These are phyloP conservation scores for Cossypha niveicapilla DNA, from an alignment of 2,797 vertebrate species.

Conservation along the genomic window DNA sequence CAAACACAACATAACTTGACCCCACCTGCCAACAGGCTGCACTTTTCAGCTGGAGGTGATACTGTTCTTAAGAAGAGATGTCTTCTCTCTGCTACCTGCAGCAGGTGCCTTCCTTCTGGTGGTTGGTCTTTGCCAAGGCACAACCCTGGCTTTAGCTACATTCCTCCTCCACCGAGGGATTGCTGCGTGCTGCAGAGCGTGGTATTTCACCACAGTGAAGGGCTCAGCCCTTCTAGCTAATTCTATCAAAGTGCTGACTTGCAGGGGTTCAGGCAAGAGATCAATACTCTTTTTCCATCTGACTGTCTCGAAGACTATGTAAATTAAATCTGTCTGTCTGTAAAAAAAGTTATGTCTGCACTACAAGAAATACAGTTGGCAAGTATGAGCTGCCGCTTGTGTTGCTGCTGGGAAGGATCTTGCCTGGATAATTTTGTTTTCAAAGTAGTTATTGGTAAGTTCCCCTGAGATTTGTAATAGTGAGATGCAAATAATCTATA, in stretches of 20 bases:
- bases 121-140: background rate
- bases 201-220: background rate
- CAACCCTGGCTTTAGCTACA: background rate
- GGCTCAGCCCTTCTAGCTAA: background rate
- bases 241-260: background rate
- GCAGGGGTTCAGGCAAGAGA: background rate
- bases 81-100: background rate
- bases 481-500: background rate
- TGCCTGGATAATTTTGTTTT: background rate
- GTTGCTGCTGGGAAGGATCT: background rate
- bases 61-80: background rate
- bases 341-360: background rate
- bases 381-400: background rate
- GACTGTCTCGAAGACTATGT: slow-evolving; percentile 1
- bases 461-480: background rate
- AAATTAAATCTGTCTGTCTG: slow-evolving; percentile 36
- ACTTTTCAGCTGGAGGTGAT: background rate
- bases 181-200: accelerated
- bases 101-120: background rate
- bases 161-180: background rate
- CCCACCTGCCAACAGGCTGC: background rate
- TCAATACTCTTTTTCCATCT: slow-evolving; percentile 30
- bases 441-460: background rate
- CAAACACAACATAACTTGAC: background rate
- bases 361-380: background rate